These are phyloP conservation scores for Otolemur crassicaudatus DNA, from an alignment of 2,797 vertebrate genomes.

Conservation along the genomic window DNA sequence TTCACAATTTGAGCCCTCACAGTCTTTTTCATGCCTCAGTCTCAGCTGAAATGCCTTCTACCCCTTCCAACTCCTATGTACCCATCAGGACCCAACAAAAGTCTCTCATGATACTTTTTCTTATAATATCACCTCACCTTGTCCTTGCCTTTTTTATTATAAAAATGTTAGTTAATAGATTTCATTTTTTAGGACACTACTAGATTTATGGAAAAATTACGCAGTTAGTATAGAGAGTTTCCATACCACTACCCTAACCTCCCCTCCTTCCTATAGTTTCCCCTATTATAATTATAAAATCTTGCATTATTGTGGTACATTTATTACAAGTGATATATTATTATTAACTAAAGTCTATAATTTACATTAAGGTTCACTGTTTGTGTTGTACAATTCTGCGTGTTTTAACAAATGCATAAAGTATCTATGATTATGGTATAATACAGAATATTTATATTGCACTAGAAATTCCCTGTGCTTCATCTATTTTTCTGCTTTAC, in stretches of 20 bases:
- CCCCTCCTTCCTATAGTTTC: background rate
- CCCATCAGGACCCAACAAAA: conserved; percentile 1
- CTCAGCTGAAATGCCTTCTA: conserved; percentile 40
- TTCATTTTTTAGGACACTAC: conserved; percentile 23
- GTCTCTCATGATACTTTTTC: background rate
- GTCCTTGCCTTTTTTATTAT: conserved; percentile 35
- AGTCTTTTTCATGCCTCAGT: conserved; percentile 32
- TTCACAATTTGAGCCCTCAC: conserved; percentile 51
- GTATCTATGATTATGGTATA: background rate
- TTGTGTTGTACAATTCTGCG: background rate
- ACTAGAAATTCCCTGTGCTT: conserved; percentile 3
- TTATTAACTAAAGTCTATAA: conserved; percentile 17
- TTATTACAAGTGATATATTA: background rate
- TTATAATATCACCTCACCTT: conserved; percentile 4
- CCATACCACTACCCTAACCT: background rate
- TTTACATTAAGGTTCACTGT: background rate
- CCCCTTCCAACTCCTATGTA: conserved; percentile 29
- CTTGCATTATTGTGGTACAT: background rate
- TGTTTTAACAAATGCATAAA: background rate
- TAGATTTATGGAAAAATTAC: conserved; percentile 9
- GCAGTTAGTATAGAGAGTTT: background rate
- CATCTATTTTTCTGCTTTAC: background rate
- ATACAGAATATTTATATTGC: background rate
- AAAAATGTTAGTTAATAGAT: background rate
- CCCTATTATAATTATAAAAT: background rate